Conservation (phyloP, 2,797 vertebrate species). For the Rhodeus uyekii region DNA sequence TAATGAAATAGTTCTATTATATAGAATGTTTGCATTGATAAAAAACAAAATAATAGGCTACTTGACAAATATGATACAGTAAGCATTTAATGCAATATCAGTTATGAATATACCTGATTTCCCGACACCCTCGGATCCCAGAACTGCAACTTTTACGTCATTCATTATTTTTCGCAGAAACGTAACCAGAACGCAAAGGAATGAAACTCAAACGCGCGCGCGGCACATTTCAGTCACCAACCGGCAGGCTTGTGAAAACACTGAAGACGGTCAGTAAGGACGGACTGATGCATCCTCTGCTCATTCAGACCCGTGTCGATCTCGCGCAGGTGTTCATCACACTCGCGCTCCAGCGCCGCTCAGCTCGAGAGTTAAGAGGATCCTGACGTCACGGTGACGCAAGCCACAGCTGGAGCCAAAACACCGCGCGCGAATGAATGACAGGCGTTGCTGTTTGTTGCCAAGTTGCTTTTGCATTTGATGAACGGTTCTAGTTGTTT, state of each 20-base stretch:
- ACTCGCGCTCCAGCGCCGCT: neutral
- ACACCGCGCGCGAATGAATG: slow-evolving; percentile 3
- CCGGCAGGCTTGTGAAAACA: neutral
- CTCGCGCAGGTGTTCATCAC: neutral
- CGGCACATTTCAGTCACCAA: neutral
- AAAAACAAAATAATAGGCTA: neutral
- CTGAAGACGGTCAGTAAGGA: neutral
- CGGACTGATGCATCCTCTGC: neutral
- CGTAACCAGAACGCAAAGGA: neutral
- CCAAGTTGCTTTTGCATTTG: neutral
- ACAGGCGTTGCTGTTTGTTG: neutral
- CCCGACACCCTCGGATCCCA: slow-evolving; percentile 82
- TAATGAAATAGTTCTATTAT: no score
- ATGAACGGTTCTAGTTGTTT: neutral
- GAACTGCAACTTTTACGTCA: slow-evolving; percentile 80
- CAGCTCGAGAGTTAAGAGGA: neutral
- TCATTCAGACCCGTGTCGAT: neutral
- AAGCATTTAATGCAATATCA: neutral
- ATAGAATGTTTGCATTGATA: neutral
- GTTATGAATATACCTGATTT: slow-evolving; percentile 74
- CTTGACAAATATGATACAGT: no score
- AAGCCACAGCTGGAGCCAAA: neutral
- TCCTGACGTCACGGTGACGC: slow-evolving; percentile 53
- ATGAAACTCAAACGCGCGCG: neutral
- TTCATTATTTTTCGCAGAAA: slow-evolving; percentile 66